Evolutionary conservation across 2,113 vertebrate genomes (phyloP), one percentile per base, ranked within the genome.

Genomic region (Puffinus mauretanicus): DNA sequence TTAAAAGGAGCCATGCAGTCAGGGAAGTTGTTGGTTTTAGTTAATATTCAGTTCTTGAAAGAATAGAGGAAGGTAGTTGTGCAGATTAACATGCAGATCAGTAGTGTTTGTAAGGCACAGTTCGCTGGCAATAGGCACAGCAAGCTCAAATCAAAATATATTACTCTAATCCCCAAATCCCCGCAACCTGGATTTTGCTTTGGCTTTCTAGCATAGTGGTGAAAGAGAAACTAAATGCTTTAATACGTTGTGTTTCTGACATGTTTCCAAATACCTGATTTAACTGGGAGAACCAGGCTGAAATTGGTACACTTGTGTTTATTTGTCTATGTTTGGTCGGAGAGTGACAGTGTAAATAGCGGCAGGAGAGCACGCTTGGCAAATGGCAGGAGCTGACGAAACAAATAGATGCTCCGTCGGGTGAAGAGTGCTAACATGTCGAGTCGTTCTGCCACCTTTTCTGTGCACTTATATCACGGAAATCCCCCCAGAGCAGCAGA

Each of bases 161-260:
- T 73, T 30, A 30, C 42, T 71, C 21, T 78, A 87, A 92, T 83
- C 69, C 82, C 57, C 79, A 30, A 88, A 94, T 90, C 78, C 70
- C 44, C 4, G 0, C 64, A 91, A 79, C 75, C 55, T 92, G 85
- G 80, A 44, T 36, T 72, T 79, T 38, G 70, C 77, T 57, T 38
- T 52, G 85, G 92, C 65, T 58, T 51, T 66, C 67, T 29, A 38
- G 16, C 24, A 1, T 4, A 3, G 71, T 17, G 36, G 58, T 46
- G 58, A 60, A 70, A 83, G 44, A 85, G 36, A 65, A 67, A 10
- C 12, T 67, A 27, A 69, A 30, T 44, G 47, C 40, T 67, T 26
- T 15, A 6, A 22, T 42, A 51, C 36, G 64, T 34, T 44, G 61
- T 9, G 16, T 67, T 86, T 22, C 73, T 44, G 76, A 19, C 30